Percentiles rank a stretch among this genome's conserved stretches.
Conservation (phyloP, 2,888 invertebrate species). For the Ochropleura plecta region DNA sequence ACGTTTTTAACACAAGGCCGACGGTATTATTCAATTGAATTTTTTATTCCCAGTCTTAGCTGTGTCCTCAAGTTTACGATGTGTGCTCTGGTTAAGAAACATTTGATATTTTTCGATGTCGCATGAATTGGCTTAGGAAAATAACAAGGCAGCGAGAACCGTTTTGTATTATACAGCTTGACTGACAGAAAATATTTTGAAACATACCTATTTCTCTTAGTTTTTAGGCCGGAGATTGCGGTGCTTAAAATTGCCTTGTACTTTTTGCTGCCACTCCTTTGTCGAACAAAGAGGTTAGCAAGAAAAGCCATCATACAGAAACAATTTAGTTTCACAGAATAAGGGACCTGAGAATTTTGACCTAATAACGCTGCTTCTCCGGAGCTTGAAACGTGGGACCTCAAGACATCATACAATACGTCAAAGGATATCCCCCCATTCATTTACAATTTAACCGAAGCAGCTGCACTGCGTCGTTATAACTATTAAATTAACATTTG, state of each 20-base stretch:
- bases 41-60: constrained; percentile 64
- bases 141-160: not conserved
- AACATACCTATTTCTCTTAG: not conserved
- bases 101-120: constrained; percentile 11
- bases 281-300: not conserved
- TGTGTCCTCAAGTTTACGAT: constrained; percentile 38
- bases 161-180: not conserved
- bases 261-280: not conserved
- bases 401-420: not conserved
- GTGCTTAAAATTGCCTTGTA: not conserved
- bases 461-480: constrained; percentile 12
- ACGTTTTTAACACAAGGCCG: constrained; percentile 72
- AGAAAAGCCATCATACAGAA: not conserved
- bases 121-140: not conserved
- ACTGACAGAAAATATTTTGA: not conserved
- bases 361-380: too few species aligned
- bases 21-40: constrained; percentile 76
- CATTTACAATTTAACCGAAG: constrained; percentile 12
- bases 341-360: not conserved
- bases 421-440: not conserved
- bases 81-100: constrained; percentile 4
- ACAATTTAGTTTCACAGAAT: not conserved
- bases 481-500: constrained; percentile 24
- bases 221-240: not conserved
- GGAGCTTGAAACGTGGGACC: not conserved